Conservation (phyloP, 2,888 invertebrate species). For the Agrotis ipsilon region DNA sequence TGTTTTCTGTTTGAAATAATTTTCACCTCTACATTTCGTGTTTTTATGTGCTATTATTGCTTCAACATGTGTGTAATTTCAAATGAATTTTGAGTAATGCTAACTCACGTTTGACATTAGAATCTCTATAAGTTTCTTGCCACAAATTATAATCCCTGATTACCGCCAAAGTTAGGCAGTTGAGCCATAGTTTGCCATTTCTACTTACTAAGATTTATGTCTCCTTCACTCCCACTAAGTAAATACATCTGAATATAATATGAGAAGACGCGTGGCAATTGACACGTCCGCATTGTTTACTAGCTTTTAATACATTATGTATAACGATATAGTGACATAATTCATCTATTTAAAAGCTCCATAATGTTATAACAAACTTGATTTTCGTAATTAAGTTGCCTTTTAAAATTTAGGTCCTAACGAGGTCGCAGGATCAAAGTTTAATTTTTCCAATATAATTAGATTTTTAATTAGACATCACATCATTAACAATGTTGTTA, state of each 20-base stretch:
- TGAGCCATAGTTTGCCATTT: conserved; percentile 17
- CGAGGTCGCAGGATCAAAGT: background rate
- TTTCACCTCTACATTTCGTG: background rate
- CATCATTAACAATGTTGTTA: too few relatives aligned
- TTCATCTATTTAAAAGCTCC: background rate
- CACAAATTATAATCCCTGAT: conserved; percentile 48
- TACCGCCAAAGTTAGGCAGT: conserved; percentile 31
- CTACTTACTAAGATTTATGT: conserved; percentile 4
- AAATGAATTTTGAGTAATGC: background rate
- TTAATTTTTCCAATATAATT: too few relatives aligned
- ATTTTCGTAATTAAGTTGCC: background rate
- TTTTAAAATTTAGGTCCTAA: conserved; percentile 7
- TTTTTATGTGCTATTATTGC: background rate
- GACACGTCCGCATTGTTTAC: conserved; percentile 39
- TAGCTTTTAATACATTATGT: conserved; percentile 11
- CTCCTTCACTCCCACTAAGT: conserved; percentile 1
- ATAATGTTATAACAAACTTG: background rate
- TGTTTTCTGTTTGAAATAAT: conserved; percentile 28
- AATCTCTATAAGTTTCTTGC: conserved; percentile 54
- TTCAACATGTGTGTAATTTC: background rate
- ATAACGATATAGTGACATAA: background rate
- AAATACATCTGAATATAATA: conserved; percentile 25
- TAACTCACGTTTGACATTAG: conserved; percentile 4
- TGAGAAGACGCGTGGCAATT: conserved; percentile 33
- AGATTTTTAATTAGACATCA: too few relatives aligned